These are phyloP conservation scores for Parochlus steinenii DNA, from an alignment of 2,888 invertebrate genomes.

Conservation along the genomic window DNA sequence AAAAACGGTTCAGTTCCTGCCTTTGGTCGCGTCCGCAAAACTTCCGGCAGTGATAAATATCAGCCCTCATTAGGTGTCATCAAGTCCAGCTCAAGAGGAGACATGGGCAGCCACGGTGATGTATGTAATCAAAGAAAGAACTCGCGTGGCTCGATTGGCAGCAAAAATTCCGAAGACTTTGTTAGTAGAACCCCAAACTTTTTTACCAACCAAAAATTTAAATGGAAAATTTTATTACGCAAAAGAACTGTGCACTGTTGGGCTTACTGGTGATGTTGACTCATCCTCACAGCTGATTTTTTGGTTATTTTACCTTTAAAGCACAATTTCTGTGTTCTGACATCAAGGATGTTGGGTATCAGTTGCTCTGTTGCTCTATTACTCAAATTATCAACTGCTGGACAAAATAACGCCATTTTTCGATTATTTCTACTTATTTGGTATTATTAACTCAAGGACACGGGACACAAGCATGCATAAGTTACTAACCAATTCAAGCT, in stretches of 20 bases:
- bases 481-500: too few species aligned
- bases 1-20: slow-evolving; percentile 85
- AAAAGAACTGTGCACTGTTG: not conserved
- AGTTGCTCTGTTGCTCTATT: slow-evolving; percentile 5
- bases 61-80: slow-evolving; percentile 72
- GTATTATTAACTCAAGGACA: too few species aligned
- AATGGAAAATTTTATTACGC: not conserved
- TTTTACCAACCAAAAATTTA: too few species aligned
- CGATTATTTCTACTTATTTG: too few species aligned
- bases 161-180: slow-evolving; percentile 34
- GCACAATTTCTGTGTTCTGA: not conserved
- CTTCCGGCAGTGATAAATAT: slow-evolving; percentile 66
- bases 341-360: not conserved
- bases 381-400: too few species aligned
- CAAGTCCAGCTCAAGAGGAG: slow-evolving; percentile 57
- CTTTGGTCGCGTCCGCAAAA: slow-evolving; percentile 72
- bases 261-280: slow-evolving; percentile 4
- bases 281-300: slow-evolving; percentile 1
- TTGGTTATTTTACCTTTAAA: not conserved
- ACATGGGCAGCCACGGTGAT: slow-evolving; percentile 59
- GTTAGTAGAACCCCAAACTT: too few species aligned
- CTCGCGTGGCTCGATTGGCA: slow-evolving; percentile 38
- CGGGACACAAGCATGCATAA: too few species aligned
- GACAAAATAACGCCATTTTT: too few species aligned
- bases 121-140: slow-evolving; percentile 42